Evolutionary conservation across 2,888 invertebrate genomes (phyloP).

Genomic region (Maniola hyperantus): DNA sequence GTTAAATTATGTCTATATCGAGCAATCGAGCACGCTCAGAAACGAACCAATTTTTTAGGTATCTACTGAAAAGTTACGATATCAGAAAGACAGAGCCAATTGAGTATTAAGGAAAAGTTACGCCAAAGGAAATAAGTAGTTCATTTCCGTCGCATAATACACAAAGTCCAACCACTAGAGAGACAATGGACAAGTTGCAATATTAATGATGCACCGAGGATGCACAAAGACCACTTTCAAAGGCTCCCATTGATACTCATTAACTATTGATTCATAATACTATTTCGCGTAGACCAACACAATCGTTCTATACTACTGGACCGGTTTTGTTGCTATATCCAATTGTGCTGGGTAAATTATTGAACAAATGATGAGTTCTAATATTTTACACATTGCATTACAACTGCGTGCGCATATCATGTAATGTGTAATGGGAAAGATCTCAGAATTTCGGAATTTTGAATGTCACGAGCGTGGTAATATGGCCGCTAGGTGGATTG

Average conservation of each 20-base stretch:
- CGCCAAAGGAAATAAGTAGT: conserved; percentile 74
- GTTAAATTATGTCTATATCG: too few relatives aligned
- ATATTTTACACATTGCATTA: too few relatives aligned
- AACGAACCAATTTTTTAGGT: neutral
- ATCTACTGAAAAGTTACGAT: neutral
- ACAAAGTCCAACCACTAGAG: conserved; percentile 72
- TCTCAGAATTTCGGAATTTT: neutral
- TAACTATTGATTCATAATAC: conserved; percentile 82
- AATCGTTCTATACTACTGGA: conserved; percentile 31
- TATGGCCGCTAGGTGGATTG: too few relatives aligned
- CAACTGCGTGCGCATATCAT: too few relatives aligned
- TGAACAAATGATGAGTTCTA: too few relatives aligned
- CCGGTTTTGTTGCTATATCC: too few relatives aligned
- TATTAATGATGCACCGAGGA: conserved; percentile 79
- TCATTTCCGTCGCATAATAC: conserved; percentile 68
- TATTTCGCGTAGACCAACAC: conserved; percentile 79
- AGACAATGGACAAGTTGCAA: conserved; percentile 79
- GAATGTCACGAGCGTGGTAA: too few relatives aligned
- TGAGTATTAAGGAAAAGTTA: conserved; percentile 66
- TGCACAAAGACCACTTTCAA: conserved; percentile 75
- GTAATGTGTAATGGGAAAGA: too few relatives aligned
- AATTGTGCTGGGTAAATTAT: too few relatives aligned
- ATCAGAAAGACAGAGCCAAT: conserved; percentile 43
- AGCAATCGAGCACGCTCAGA: neutral
- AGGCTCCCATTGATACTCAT: conserved; percentile 80